A percentile compares a stretch with the other conserved stretches of the same genome.
These are phyloP conservation scores for Chascanopsetta lugubris DNA, from an alignment of 2,113 vertebrate genomes.

Conservation along the genomic window DNA sequence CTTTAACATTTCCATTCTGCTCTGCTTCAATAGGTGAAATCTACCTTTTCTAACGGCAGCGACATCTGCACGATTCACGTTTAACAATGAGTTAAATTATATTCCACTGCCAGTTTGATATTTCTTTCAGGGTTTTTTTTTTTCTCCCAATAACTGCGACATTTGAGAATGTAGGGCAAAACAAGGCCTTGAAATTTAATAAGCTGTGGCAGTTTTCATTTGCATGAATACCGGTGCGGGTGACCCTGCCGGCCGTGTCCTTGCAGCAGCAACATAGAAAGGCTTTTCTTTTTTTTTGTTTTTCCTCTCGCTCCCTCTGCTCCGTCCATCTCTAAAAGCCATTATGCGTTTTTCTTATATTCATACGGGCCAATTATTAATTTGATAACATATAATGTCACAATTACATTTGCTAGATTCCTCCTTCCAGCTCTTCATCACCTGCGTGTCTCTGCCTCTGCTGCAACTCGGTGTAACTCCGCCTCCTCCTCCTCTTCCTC, in stretches of 20 bases:
- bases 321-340: conserved; percentile 29
- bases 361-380: conserved; percentile 36
- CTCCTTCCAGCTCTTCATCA: too few species aligned
- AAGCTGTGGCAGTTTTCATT: conserved; percentile 56
- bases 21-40: too few species aligned
- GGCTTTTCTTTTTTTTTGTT: conserved; percentile 10
- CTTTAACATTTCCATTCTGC: too few species aligned
- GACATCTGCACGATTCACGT: too few species aligned
- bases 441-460: conserved; percentile 12
- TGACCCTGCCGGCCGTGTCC: conserved; percentile 20
- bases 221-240: conserved; percentile 53
- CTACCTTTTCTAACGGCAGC: too few species aligned
- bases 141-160: conserved; percentile 59
- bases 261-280: too few species aligned
- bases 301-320: conserved; percentile 5
- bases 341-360: conserved; percentile 33
- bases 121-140: conserved; percentile 48
- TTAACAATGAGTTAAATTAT: conserved; percentile 10
- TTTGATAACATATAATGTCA: conserved; percentile 30
- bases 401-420: conserved; percentile 17
- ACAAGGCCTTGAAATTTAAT: conserved; percentile 65
- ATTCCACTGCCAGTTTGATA: conserved; percentile 41
- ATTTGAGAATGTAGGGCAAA: conserved; percentile 63
- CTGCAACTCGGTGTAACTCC: conserved; percentile 3
- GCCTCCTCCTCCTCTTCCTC: too few species aligned